Base-by-base conservation (phyloP, 2,888 invertebrate genomes). In the Sphaerophoria rueppellii region DNA sequence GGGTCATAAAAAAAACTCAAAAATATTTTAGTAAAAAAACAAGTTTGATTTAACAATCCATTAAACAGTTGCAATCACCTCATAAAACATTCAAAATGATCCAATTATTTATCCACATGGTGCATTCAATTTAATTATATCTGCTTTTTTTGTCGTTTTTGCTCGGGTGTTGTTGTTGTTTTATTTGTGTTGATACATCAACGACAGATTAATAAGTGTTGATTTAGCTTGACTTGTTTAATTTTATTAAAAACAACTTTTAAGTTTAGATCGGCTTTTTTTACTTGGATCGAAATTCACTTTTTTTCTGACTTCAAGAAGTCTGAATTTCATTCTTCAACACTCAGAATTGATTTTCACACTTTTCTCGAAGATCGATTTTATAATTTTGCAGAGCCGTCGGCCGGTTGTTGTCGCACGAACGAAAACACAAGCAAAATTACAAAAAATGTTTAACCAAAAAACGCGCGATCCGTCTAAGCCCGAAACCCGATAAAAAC, bases 401-500 rank as follows among this genome's bases (percentile, higher is more conserved):
- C 55, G 79, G 24, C 24, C 24, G 24, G 24, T 24, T 24, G 24
- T 24, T 24, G 24, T 24, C 75, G 58, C 58, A 7, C 34, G 63
- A 60, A 54, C 43, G 40, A 69, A 43, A 4, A 57, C 0, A 16
- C 40, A 32, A 70, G 11, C 14, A 24, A 12, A 48, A 7, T 24
- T 11, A 50, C 14, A 50, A 9, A 70, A 74, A 43, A 54, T 9
- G 34, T 35, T 4, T 16, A 32, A 48, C 52, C 37, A 67, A 73
- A 70, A 50, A 50, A 40, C 24, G 24, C 24, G 7, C 76, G 76
- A 69, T 81, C 85, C 85, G 81, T 81, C 73, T 81, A 85, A 81
- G 80, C 75, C 76, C 85, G 63, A 77, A 85, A 81, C 76, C 76
- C 76, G 81, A 85, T 81, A 85, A 81, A 73, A 85, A 85, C 85